Evolutionary conservation across 1,140 invertebrate species (phyloP).

Genomic region (Oncopodura yosiiana): DNA sequence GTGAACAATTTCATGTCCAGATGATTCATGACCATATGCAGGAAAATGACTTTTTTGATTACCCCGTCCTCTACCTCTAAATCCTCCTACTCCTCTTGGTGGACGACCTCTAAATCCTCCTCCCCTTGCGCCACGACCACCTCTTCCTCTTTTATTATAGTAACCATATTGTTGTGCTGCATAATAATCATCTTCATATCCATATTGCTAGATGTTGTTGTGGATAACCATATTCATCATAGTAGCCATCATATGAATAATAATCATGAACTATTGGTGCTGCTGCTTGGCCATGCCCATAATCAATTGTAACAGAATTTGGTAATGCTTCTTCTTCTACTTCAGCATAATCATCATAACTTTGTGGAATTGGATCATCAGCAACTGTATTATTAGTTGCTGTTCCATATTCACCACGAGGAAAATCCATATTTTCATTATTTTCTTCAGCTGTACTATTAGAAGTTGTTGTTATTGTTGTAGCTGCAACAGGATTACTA

Average conservation of each 20-base stretch:
- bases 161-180: neutral
- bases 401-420: slow-evolving; percentile 2
- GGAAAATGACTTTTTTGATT: too few species aligned
- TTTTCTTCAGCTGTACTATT: neutral
- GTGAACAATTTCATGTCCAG: too few species aligned
- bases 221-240: neutral
- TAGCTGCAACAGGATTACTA: neutral
- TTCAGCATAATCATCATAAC: too few species aligned
- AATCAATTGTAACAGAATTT: slow-evolving; percentile 27
- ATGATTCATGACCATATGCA: too few species aligned
- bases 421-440: slow-evolving; percentile 6
- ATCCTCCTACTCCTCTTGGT: too few species aligned
- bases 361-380: too few species aligned
- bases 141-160: too few species aligned
- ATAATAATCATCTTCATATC: neutral
- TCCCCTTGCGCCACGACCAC: too few species aligned
- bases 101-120: too few species aligned
- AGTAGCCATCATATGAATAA: neutral
- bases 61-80: too few species aligned
- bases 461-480: neutral
- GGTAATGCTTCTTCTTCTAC: slow-evolving; percentile 7
- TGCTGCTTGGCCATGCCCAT: slow-evolving; percentile 25
- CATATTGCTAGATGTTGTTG: too few species aligned
- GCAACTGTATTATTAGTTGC: too few species aligned
- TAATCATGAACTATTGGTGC: neutral